Conservation (phyloP, 2,888 invertebrate species). For the Octonoba sinensis region DNA sequence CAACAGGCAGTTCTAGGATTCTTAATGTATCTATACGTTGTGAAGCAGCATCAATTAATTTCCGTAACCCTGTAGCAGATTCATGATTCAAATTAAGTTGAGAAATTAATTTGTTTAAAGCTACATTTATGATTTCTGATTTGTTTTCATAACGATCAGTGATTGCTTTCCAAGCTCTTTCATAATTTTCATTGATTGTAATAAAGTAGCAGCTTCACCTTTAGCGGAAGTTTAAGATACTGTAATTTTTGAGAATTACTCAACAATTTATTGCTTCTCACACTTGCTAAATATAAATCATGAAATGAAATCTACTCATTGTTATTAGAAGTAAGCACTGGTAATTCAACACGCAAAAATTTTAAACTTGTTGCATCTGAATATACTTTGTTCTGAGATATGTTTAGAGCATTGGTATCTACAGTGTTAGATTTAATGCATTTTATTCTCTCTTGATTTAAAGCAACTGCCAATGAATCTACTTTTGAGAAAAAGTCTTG, state of each 20-base stretch:
- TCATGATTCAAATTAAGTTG: neutral
- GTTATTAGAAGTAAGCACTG: neutral
- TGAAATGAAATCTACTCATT: neutral
- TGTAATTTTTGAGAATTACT: neutral
- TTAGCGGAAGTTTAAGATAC: neutral
- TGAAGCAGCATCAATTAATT: neutral
- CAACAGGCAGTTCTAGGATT: constrained; percentile 7
- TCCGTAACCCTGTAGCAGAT: constrained; percentile 5
- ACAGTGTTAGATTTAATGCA: neutral
- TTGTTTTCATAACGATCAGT: neutral
- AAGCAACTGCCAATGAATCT: neutral
- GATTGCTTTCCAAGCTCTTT: neutral
- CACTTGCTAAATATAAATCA: neutral
- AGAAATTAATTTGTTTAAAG: neutral
- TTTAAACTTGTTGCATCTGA: neutral
- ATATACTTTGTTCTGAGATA: neutral
- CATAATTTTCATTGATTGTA: neutral
- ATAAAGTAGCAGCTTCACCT: neutral
- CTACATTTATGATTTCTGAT: neutral
- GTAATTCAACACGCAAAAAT: neutral
- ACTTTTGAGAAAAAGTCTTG: neutral
- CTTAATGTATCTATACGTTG: constrained; percentile 18
- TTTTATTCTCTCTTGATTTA: neutral
- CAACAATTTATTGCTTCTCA: neutral
- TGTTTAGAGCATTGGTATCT: neutral